Conservation (phyloP, 1,140 invertebrate species). For the Coelopa frigida region DNA sequence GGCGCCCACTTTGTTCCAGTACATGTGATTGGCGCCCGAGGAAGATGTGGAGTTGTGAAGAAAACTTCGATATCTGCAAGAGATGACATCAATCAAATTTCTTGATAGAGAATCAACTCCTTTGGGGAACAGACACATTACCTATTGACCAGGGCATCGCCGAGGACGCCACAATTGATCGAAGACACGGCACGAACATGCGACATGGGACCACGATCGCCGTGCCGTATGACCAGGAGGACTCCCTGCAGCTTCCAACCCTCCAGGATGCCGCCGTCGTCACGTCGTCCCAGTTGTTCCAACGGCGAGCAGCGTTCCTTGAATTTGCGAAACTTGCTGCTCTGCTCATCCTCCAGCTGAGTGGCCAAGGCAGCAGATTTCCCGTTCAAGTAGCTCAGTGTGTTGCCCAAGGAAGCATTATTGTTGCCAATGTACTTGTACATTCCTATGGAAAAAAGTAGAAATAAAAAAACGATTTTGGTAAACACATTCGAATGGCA, state of each 20-base stretch:
- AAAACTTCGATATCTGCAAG: slow-evolving; percentile 51
- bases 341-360: slow-evolving; percentile 26
- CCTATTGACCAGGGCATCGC: slow-evolving; percentile 47
- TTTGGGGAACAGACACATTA: slow-evolving; percentile 19
- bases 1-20: slow-evolving; percentile 66
- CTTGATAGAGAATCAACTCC: not conserved
- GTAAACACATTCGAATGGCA: not conserved
- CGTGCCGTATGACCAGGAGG: slow-evolving; percentile 75
- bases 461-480: slow-evolving; percentile 1
- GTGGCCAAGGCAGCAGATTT: slow-evolving; percentile 3
- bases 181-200: slow-evolving; percentile 66
- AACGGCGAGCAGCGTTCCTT: slow-evolving; percentile 57
- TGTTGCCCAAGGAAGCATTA: slow-evolving; percentile 17
- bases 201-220: slow-evolving; percentile 76
- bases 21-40: slow-evolving; percentile 52
- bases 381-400: slow-evolving; percentile 20
- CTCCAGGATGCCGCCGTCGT: slow-evolving; percentile 57
- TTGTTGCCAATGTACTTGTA: slow-evolving; percentile 61
- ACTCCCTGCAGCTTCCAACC: slow-evolving; percentile 69
- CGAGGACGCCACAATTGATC: slow-evolving; percentile 64
- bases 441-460: slow-evolving; percentile 54
- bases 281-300: slow-evolving; percentile 54
- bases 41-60: slow-evolving; percentile 51
- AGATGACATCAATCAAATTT: not conserved
- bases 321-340: slow-evolving; percentile 14